These are phyloP conservation scores for Prionace glauca DNA, from an alignment of 2,797 vertebrate genomes.

Conservation along the genomic window DNA sequence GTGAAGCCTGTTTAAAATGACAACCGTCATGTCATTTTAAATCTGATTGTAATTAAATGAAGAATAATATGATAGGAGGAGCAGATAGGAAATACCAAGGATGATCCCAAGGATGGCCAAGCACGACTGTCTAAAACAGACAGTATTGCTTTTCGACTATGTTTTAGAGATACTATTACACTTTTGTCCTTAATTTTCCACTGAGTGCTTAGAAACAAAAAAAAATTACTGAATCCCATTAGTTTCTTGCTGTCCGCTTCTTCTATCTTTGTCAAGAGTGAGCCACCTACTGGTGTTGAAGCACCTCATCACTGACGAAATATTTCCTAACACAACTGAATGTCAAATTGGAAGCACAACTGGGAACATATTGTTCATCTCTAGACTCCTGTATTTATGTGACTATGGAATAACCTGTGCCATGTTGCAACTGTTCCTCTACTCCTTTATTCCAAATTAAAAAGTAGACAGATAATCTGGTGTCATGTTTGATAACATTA, in stretches of 20 bases:
- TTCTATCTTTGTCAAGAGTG: not conserved
- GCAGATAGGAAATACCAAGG: not conserved
- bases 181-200: not conserved
- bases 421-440: not conserved
- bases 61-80: not conserved
- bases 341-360: not conserved
- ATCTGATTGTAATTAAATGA: not conserved
- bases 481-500: not conserved
- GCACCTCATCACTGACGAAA: not conserved
- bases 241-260: not conserved
- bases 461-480: not conserved
- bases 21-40: not conserved
- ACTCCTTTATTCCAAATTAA: not conserved
- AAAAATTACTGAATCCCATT: not conserved
- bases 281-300: not conserved
- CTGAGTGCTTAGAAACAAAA: not conserved
- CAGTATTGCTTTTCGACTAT: not conserved
- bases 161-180: not conserved
- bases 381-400: not conserved
- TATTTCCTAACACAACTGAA: not conserved
- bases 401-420: not conserved
- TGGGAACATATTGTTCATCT: not conserved
- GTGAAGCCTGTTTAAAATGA: not conserved
- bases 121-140: not conserved
- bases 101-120: not conserved